A percentile compares a stretch with the other conserved stretches of the same genome.
These are phyloP conservation scores for Plecotus auritus DNA, from an alignment of 2,113 vertebrate species.

Conservation along the genomic window DNA sequence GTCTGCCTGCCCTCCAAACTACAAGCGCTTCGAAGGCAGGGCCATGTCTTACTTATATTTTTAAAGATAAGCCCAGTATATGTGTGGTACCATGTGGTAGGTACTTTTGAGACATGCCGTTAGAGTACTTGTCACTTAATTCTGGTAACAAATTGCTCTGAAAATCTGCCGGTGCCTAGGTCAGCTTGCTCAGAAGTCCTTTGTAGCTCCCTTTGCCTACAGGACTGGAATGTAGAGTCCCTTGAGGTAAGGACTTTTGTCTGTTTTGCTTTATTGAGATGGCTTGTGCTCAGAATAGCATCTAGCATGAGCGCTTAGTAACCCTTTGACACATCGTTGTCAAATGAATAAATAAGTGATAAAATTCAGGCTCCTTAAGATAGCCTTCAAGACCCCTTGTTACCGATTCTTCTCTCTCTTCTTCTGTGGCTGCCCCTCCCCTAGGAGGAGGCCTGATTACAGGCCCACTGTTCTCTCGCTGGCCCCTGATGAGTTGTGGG, in stretches of 20 bases:
- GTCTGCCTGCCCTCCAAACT: neutral
- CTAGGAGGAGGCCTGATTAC: fast-evolving
- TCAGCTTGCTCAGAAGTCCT: neutral
- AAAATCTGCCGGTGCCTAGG: neutral
- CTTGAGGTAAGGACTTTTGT: fast-evolving
- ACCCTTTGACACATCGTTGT: no score
- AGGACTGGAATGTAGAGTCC: neutral
- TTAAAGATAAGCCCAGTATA: neutral
- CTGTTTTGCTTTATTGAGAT: neutral
- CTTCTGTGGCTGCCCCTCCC: neutral
- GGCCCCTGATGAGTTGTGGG: fast-evolving
- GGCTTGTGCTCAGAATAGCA: neutral
- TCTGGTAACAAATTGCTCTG: neutral
- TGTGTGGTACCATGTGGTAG: neutral
- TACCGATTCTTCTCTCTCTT: fast-evolving
- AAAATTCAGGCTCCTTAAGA: neutral
- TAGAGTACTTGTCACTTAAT: neutral
- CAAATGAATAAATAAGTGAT: neutral
- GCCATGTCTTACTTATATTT: neutral
- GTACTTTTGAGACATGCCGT: neutral
- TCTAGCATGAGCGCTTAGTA: neutral
- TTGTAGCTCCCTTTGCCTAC: fast-evolving
- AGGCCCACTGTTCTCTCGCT: fast-evolving
- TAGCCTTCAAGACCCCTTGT: neutral
- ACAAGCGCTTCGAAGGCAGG: neutral